These are phyloP conservation scores for Limulus polyphemus DNA, from an alignment of 2,888 invertebrate species.

Conservation along the genomic window DNA sequence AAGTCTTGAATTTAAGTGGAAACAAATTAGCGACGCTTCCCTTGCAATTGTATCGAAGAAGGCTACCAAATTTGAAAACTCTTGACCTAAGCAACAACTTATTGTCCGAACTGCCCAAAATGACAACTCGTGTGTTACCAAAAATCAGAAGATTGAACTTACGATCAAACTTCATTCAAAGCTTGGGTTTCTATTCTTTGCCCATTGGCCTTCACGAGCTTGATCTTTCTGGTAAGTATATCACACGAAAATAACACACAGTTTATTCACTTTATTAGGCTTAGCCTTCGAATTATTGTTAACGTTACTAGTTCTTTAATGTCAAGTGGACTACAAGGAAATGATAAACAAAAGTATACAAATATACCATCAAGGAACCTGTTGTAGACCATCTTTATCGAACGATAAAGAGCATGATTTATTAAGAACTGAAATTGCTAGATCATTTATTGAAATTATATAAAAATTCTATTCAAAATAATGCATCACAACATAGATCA, in stretches of 20 bases:
- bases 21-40: conserved; percentile 8
- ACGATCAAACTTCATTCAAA: conserved; percentile 9
- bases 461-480: no score
- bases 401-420: no score
- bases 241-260: no score
- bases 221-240: conserved; percentile 14
- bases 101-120: neutral
- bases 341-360: no score
- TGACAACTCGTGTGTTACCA: neutral
- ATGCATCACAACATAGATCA: no score
- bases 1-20: conserved; percentile 5
- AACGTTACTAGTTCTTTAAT: neutral
- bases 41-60: conserved; percentile 1
- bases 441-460: no score
- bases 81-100: conserved; percentile 13
- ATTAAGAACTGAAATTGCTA: no score
- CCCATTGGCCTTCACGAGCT: conserved; percentile 7
- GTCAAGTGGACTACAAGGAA: no score
- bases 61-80: conserved; percentile 5
- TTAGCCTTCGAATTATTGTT: neutral
- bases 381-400: no score
- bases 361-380: no score
- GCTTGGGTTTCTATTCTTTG: conserved; percentile 8
- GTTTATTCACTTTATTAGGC: neutral
- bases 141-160: conserved; percentile 8